These are phyloP conservation scores for Creontiades dilutus DNA, from an alignment of 2,888 invertebrate species.

Conservation along the genomic window DNA sequence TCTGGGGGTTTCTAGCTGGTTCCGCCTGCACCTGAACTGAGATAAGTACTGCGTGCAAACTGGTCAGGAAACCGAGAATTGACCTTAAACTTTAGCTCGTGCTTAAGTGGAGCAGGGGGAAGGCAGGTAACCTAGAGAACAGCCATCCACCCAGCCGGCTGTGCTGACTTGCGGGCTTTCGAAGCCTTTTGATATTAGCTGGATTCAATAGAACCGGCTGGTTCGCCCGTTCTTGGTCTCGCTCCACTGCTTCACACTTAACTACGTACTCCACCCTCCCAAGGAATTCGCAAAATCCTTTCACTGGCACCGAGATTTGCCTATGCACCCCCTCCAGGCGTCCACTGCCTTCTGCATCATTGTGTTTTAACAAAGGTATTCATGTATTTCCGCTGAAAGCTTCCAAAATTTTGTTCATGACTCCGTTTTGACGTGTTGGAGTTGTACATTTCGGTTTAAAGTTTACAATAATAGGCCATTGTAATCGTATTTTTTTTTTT, in stretches of 20 bases:
- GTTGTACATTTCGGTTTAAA: too few relatives aligned
- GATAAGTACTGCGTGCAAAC: conserved; percentile 34
- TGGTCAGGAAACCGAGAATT: conserved; percentile 53
- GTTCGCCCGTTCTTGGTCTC: neutral
- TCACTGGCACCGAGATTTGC: neutral
- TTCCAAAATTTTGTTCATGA: too few relatives aligned
- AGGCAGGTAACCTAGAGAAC: conserved; percentile 23
- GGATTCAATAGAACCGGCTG: conserved; percentile 42
- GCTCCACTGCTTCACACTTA: neutral
- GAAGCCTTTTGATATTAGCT: conserved; percentile 24
- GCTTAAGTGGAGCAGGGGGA: conserved; percentile 48
- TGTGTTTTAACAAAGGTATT: too few relatives aligned
- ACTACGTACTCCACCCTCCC: conserved; percentile 44
- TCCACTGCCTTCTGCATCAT: too few relatives aligned
- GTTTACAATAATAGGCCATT: too few relatives aligned
- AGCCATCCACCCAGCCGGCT: neutral
- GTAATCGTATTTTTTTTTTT: too few relatives aligned
- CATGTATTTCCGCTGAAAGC: too few relatives aligned
- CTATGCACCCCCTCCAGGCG: neutral
- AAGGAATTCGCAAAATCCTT: conserved; percentile 44
- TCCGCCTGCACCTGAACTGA: conserved; percentile 1
- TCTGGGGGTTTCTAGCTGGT: neutral
- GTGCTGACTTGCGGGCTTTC: neutral
- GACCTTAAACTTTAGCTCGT: conserved; percentile 60
- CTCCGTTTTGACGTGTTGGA: too few relatives aligned